A percentile compares a stretch with the other conserved stretches of the same genome.
These are phyloP conservation scores for Halictus rubicundus DNA, from an alignment of 1,140 invertebrate genomes.

Conservation along the genomic window DNA sequence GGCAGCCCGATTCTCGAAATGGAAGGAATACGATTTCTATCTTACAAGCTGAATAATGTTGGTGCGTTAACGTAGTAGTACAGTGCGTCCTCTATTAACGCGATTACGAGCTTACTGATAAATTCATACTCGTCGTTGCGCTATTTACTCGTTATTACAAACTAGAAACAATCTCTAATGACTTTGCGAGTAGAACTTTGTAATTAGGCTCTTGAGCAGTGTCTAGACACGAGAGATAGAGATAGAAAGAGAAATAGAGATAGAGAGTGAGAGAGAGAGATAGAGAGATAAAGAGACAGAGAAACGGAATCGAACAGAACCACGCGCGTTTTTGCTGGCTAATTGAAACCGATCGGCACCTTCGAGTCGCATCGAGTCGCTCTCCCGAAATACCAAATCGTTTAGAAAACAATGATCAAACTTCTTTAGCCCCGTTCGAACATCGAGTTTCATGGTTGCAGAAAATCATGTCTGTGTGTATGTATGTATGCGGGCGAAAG, in stretches of 20 bases:
- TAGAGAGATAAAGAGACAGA: not conserved
- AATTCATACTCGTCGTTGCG: slow-evolving; percentile 44
- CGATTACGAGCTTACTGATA: slow-evolving; percentile 48
- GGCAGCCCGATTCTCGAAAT: slow-evolving; percentile 63
- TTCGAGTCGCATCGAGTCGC: slow-evolving; percentile 23
- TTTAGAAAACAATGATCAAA: too few relatives aligned
- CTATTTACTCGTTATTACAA: slow-evolving; percentile 74
- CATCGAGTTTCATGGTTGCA: too few relatives aligned
- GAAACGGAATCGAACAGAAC: slow-evolving; percentile 45
- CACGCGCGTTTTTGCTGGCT: slow-evolving; percentile 30
- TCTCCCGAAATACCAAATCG: not conserved
- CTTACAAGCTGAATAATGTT: slow-evolving; percentile 72
- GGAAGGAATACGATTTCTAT: slow-evolving; percentile 74
- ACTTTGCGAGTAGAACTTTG: slow-evolving; percentile 77
- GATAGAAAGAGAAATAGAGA: too few relatives aligned
- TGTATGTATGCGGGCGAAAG: too few relatives aligned
- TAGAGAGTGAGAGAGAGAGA: too few relatives aligned
- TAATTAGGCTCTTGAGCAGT: slow-evolving; percentile 78
- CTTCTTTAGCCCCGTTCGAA: too few relatives aligned
- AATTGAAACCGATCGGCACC: slow-evolving; percentile 31
- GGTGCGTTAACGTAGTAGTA: slow-evolving; percentile 56
- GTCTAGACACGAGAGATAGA: slow-evolving; percentile 48
- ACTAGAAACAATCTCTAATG: slow-evolving; percentile 79
- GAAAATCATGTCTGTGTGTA: too few relatives aligned
- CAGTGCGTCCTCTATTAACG: slow-evolving; percentile 56